Evolutionary conservation across 2,113 vertebrate genomes (phyloP).

Genomic region (Gadus macrocephalus): DNA sequence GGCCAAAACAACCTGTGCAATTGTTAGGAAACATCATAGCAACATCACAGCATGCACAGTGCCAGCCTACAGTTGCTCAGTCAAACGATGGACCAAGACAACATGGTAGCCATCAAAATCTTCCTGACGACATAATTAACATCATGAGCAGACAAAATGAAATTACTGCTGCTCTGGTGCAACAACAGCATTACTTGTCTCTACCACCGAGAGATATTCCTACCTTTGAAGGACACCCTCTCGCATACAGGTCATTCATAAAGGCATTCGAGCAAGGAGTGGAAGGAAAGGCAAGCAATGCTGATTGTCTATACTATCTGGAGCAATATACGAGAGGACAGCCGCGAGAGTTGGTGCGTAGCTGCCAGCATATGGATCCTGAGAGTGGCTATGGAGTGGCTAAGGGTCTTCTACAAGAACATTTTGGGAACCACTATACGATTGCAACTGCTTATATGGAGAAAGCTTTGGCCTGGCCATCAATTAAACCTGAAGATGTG

Average conservation of each 20-base stretch:
- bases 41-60: not conserved
- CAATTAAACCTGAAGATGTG: constrained; percentile 2
- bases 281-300: constrained; percentile 1
- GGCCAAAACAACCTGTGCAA: not conserved
- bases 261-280: constrained; percentile 10
- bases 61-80: not conserved
- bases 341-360: not conserved
- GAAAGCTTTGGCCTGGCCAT: not conserved
- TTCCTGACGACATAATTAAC: not conserved
- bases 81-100: too few relatives aligned
- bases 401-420: constrained; percentile 4
- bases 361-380: constrained; percentile 6
- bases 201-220: constrained; percentile 2
- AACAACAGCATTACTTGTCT: not conserved
- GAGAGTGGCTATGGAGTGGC: not conserved
- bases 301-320: constrained; percentile 3
- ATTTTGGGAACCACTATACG: not conserved
- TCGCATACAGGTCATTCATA: not conserved
- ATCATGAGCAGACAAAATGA: constrained; percentile 3
- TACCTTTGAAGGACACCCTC: constrained; percentile 1
- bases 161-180: constrained; percentile 5
- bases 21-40: not conserved
- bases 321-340: constrained; percentile 8
- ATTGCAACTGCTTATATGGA: constrained; percentile 1
- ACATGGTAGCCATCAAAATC: not conserved